Evolutionary conservation across 2,113 vertebrate species (phyloP).

Genomic region (mouse (Mus musculus)): DNA sequence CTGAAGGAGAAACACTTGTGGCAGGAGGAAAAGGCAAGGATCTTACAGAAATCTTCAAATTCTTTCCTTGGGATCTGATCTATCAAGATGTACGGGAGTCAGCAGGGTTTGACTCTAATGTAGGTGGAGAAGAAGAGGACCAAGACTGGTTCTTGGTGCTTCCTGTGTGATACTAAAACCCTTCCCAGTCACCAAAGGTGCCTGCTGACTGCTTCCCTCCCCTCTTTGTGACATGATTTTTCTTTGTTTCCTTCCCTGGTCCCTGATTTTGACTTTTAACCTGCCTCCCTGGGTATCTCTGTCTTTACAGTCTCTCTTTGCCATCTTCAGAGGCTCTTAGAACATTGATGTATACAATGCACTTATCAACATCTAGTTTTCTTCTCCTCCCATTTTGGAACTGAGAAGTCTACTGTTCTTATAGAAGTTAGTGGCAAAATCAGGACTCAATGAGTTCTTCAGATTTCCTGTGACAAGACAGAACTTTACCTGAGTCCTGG

Average conservation of each 20-base stretch:
- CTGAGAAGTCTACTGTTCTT: not conserved
- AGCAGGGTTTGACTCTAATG: not conserved
- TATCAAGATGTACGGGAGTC: not conserved
- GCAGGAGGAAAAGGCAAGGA: not conserved
- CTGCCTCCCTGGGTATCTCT: not conserved
- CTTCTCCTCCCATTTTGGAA: not conserved
- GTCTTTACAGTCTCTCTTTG: not conserved
- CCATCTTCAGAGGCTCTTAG: not conserved
- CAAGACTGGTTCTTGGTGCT: not conserved
- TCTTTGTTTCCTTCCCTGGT: not conserved
- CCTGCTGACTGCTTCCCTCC: not conserved
- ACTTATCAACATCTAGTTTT: not conserved
- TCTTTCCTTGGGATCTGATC: not conserved
- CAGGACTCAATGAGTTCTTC: not conserved
- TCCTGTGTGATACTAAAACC: not conserved
- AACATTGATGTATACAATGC: not conserved
- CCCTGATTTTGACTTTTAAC: slow-evolving; percentile 13
- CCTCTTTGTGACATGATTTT: slow-evolving; percentile 65
- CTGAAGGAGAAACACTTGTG: not conserved
- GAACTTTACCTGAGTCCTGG: not conserved
- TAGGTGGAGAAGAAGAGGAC: not conserved
- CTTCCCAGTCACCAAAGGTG: not conserved
- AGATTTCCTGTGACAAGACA: not conserved
- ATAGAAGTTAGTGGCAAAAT: not conserved
- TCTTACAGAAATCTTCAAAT: not conserved